phyloP scores from a whole-genome alignment of 2,797 vertebrate species.

The Allenopithecus nigroviridis region DNA sequence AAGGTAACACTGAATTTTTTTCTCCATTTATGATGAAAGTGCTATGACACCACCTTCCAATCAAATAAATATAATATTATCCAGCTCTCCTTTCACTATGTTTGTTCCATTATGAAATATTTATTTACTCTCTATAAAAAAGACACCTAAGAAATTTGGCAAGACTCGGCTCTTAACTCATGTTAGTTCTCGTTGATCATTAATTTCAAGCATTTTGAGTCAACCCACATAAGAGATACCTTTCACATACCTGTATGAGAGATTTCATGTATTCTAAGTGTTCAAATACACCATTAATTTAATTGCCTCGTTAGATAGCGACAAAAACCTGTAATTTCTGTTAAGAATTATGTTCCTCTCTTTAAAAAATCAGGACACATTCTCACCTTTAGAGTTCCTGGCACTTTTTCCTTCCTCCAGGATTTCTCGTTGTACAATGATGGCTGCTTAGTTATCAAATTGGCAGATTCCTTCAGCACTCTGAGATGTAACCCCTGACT shows the following conservation, averaged over 20 bases:
- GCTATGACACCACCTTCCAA: neutral
- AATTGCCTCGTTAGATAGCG: neutral
- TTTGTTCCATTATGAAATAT: neutral
- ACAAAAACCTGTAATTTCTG: neutral
- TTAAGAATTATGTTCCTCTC: neutral
- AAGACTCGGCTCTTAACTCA: neutral
- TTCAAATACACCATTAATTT: neutral
- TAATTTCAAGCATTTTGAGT: neutral
- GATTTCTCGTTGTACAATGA: neutral
- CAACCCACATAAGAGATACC: neutral
- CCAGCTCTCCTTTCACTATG: neutral
- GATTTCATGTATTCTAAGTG: neutral
- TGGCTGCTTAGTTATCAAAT: constrained; percentile 11
- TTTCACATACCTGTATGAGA: neutral
- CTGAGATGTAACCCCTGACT: neutral
- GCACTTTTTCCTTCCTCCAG: neutral
- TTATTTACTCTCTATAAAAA: neutral
- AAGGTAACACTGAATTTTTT: neutral
- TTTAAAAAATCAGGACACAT: neutral
- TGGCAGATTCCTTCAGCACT: neutral
- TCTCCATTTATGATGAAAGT: neutral
- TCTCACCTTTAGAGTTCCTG: constrained; percentile 30
- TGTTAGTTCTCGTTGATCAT: neutral
- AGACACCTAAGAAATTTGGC: neutral
- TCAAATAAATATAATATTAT: neutral